Conservation (phyloP, 1,140 invertebrate genomes). For the Papilio dardanus region DNA sequence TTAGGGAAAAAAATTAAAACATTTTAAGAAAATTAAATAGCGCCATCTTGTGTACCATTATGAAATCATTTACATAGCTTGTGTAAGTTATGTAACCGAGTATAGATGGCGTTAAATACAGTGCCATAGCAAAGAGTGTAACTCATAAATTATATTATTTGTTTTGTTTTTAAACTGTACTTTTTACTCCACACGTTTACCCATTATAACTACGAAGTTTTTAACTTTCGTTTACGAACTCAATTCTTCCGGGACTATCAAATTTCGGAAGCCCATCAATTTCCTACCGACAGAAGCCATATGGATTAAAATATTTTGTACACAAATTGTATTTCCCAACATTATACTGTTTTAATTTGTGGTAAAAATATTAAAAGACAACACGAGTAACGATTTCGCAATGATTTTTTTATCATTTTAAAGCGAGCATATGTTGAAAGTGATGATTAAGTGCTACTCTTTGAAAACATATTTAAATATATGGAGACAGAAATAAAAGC, state of each 20-base stretch:
- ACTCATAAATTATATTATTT: neutral
- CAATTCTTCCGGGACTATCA: neutral
- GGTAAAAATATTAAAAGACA: neutral
- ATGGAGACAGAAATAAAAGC: constrained; percentile 61
- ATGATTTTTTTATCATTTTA: constrained; percentile 23
- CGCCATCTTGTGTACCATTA: neutral
- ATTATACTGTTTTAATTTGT: neutral
- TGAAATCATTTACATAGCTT: neutral
- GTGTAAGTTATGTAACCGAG: neutral
- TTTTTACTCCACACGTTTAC: neutral
- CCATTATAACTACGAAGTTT: neutral
- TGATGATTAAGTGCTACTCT: constrained; percentile 49
- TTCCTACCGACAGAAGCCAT: neutral
- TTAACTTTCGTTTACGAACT: neutral
- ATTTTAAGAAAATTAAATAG: neutral
- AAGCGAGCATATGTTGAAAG: constrained; percentile 44
- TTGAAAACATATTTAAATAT: constrained; percentile 57
- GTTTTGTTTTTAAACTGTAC: neutral
- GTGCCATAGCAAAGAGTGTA: neutral
- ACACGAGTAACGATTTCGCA: neutral
- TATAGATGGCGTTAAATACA: constrained; percentile 35
- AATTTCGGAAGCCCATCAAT: constrained; percentile 3
- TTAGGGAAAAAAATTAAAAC: neutral
- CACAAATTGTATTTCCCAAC: no score
- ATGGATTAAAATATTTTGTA: neutral